Base-by-base conservation (phyloP, 2,888 invertebrate species). In the Leuctra nigra region DNA sequence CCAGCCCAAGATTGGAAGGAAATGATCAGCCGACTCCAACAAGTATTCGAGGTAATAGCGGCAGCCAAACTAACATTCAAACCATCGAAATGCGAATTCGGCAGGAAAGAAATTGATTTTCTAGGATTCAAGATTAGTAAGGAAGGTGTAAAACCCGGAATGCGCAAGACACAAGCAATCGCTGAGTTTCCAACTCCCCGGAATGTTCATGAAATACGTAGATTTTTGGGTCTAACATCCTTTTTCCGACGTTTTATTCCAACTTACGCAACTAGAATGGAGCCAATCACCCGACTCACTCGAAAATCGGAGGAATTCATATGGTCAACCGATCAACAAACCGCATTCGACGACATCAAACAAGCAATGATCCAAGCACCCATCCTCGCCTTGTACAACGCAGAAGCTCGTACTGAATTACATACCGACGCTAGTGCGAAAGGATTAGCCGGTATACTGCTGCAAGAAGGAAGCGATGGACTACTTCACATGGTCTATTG, bases 391-490 rank as follows among this genome's bases (percentile, higher is more conserved):
- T 36, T 50, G 29, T 58, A 33, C 50, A 14, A 54, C n/a, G 36
- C 38, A 9, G 33, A 38, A 41, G 52, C 55, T 25, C 23, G 2
- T 22, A 63, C 62, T 1, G 60, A 62, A 29, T 24, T 63, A 13
- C 60, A 63, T 50, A 62, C 62, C 0, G 61, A 62, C 39, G 63
- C 63, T 11, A 60, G 56, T n/a, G 25, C 55, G 0, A 23, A 33
- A 3, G 63, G 64, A 0, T 14, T 64, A 1, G 61, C 54, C 1
- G 62, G 59, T 0, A 61, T 63, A 46, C 23, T 64, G 1, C 39
- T 64, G 0, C 63, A 64, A 50, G 25, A 24, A 0, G 53, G 58
- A 13, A 41, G 58, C 18, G 20, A 41, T 1, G 55, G 44, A 3
- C 56, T 46, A n/a, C 47, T 61, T 25, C 53, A 59, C 9, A 56